Evolutionary conservation across 2,113 vertebrate genomes (phyloP), one percentile per base, ranked within the genome.

Genomic region (Atherinomorus stipes): DNA sequence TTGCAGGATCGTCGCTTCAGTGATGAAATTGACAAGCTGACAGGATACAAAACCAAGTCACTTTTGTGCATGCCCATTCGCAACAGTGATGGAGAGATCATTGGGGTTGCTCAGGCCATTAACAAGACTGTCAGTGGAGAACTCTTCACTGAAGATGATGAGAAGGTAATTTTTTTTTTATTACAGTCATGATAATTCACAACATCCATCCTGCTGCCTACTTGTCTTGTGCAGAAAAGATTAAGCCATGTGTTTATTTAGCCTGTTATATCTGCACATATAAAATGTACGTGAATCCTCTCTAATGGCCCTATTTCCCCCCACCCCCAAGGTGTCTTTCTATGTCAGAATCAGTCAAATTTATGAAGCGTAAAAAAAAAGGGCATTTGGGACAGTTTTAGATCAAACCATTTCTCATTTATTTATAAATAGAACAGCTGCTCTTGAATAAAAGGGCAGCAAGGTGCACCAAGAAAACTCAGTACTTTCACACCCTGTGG

Each of bases 11-110:
- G 94, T 38, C 95, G 98, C 58, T 99, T 99, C 94, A 99, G 98
- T 82, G 96, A 99, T 69, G 98, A 99, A 92, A 98, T 99, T 7
- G 98, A 99, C 94, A 99, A 99, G 87, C 86, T 99, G 76, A 98
- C 97, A 12, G 98, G 97, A 22, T 99, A 99, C 91, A 99, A 99
- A 94, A 99, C 98, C 50, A 98, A 97, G 90, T 99, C 98, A 0
- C 92, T 99, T 47, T 26, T 99, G 84, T 99, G 98, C 76, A 99
- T 99, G 98, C 97, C 98, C 42, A 99, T 99, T 80, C 92, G 89
- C 81, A 99, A 94, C 93, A 99, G 97, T 44, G 97, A 99, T 31
- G 97, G 97, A 42, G 97, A 98, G 88, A 95, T 97, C 84, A 98
- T 99, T 38, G 97, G 98, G 51, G 98, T 99, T 37, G 96, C 96